phyloP scores from a whole-genome alignment of 2,797 vertebrate genomes.

The Clarias pachynema region DNA sequence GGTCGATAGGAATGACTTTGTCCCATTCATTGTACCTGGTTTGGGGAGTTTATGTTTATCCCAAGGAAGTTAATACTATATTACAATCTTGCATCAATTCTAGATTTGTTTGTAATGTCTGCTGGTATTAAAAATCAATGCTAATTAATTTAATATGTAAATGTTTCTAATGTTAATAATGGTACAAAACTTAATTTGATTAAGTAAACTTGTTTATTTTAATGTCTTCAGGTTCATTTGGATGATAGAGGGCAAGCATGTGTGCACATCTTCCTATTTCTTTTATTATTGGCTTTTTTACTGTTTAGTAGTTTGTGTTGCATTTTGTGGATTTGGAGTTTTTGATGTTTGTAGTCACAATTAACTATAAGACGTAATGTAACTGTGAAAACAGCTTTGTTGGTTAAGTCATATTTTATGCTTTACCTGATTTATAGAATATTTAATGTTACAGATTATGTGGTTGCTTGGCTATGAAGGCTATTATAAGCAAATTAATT shows the following conservation, averaged over 20 bases:
- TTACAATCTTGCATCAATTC: neutral
- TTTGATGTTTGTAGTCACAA: neutral
- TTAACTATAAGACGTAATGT: neutral
- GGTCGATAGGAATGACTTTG: neutral
- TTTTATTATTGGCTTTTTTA: neutral
- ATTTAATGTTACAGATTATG: neutral
- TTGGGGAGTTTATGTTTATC: neutral
- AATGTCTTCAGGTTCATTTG: neutral
- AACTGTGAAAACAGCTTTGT: neutral
- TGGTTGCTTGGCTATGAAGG: neutral
- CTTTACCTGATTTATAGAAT: neutral
- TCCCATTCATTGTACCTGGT: conserved; percentile 31
- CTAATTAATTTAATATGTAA: neutral
- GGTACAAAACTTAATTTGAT: neutral
- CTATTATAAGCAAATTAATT: neutral
- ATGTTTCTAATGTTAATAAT: neutral
- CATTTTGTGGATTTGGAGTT: neutral
- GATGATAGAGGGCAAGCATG: neutral
- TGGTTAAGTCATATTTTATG: neutral
- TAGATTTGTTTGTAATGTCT: neutral
- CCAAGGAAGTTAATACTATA: neutral
- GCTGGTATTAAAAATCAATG: neutral
- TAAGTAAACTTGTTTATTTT: neutral
- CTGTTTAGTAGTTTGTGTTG: neutral
- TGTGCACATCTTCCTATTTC: neutral